Evolutionary conservation across 2,888 invertebrate genomes (phyloP).

Genomic region (Lacanobia oleracea): DNA sequence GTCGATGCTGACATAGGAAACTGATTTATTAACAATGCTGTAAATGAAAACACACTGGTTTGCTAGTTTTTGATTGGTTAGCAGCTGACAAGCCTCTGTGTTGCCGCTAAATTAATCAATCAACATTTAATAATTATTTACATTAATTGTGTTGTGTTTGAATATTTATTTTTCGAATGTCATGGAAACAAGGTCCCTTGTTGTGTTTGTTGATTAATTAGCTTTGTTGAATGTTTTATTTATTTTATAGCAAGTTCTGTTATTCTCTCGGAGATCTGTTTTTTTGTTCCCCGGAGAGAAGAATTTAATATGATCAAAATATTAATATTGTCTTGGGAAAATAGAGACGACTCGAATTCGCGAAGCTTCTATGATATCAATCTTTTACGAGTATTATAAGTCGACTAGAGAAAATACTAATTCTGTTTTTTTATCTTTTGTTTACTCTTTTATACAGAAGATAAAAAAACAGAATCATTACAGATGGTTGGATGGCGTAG

Average conservation of each 20-base stretch:
- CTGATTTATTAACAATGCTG: conserved; percentile 43
- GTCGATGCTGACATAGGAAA: conserved; percentile 41
- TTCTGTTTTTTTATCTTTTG: no score
- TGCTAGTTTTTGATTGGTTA: conserved; percentile 22
- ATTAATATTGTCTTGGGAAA: neutral
- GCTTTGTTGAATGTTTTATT: conserved; percentile 1
- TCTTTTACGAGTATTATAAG: neutral
- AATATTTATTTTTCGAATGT: conserved; percentile 36
- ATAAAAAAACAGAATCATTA: no score
- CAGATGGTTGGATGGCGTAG: no score
- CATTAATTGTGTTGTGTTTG: conserved; percentile 28
- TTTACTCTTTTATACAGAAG: no score
- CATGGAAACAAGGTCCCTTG: conserved; percentile 11
- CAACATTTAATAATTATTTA: conserved; percentile 45
- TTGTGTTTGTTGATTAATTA: conserved; percentile 41
- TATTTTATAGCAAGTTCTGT: conserved; percentile 1
- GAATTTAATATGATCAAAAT: conserved; percentile 20
- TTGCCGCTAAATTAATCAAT: conserved; percentile 34
- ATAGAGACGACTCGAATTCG: conserved; percentile 9
- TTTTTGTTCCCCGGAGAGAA: neutral
- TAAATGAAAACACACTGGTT: conserved; percentile 30
- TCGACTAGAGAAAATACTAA: neutral
- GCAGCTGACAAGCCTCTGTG: conserved; percentile 3
- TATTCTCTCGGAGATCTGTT: neutral
- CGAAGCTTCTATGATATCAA: neutral